Percentiles rank a stretch among this genome's conserved stretches.
Evolutionary conservation across 2,113 vertebrate species (phyloP).

Genomic region (Poeciliopsis turrubarensis): DNA sequence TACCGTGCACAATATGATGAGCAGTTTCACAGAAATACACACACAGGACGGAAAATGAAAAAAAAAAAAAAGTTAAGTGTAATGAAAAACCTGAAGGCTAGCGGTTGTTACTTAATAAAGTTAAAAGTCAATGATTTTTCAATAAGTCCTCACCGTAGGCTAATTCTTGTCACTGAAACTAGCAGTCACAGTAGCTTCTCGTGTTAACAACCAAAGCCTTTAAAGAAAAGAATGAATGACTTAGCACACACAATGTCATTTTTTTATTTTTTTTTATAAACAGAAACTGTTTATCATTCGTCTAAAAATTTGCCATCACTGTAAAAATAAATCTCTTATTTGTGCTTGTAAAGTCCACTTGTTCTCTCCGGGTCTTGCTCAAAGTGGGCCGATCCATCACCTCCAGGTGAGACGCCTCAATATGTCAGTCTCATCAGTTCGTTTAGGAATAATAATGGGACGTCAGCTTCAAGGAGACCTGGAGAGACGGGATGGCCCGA

Average conservation of each 20-base stretch:
- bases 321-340: constrained; percentile 9
- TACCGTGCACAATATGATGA: constrained; percentile 30
- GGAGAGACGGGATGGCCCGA: constrained; percentile 42
- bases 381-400: constrained; percentile 61
- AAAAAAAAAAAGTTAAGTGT: constrained; percentile 41
- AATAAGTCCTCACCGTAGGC: constrained; percentile 75
- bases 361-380: constrained; percentile 28
- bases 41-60: constrained; percentile 1
- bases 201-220: not conserved
- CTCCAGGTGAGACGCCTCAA: constrained; percentile 47
- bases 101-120: constrained; percentile 73
- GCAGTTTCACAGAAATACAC: not conserved
- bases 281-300: not conserved
- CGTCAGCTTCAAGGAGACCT: constrained; percentile 67
- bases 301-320: not conserved
- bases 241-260: not conserved
- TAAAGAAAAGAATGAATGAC: constrained; percentile 12
- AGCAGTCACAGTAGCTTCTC: constrained; percentile 31
- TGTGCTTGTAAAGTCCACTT: constrained; percentile 24
- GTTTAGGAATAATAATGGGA: constrained; percentile 66
- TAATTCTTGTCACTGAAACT: constrained; percentile 62
- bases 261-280: constrained; percentile 13
- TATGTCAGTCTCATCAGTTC: constrained; percentile 67
- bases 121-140: constrained; percentile 81
- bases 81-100: constrained; percentile 67